Conservation (phyloP, 2,888 invertebrate genomes). For the Noctuana brunneofusca region DNA sequence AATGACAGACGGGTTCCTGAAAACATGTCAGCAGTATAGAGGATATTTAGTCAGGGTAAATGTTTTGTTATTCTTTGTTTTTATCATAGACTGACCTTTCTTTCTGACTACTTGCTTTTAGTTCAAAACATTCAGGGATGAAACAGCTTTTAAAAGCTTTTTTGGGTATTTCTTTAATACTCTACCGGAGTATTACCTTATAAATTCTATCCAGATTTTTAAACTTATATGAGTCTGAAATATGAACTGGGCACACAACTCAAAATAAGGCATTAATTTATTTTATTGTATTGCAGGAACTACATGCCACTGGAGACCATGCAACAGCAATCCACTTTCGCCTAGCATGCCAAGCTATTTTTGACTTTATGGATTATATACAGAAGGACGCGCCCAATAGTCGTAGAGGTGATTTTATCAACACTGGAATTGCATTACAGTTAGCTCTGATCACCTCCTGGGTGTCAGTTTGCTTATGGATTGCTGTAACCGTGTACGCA, state of each 20-base stretch:
- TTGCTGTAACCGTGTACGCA: constrained; percentile 75
- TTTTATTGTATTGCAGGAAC: constrained; percentile 54
- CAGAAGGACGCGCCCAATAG: constrained; percentile 86
- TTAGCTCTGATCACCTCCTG: constrained; percentile 85
- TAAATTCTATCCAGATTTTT: too few species aligned
- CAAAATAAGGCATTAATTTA: constrained; percentile 1
- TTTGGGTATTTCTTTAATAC: too few species aligned
- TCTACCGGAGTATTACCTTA: too few species aligned
- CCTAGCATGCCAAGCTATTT: constrained; percentile 87
- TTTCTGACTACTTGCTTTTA: too few species aligned
- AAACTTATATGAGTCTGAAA: too few species aligned
- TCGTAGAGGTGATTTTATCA: constrained; percentile 86
- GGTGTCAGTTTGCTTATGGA: constrained; percentile 83
- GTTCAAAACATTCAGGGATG: too few species aligned
- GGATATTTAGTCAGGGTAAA: constrained; percentile 84
- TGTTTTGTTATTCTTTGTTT: background rate
- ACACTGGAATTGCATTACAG: constrained; percentile 87
- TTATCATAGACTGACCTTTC: background rate
- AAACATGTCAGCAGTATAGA: constrained; percentile 90
- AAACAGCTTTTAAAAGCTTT: too few species aligned
- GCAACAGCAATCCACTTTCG: constrained; percentile 85
- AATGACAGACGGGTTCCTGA: constrained; percentile 87
- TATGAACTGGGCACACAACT: background rate
- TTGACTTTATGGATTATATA: constrained; percentile 93
- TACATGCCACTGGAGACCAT: constrained; percentile 81